Evolutionary conservation across 2,888 invertebrate genomes (phyloP).

Genomic region (Endomychus coccineus): DNA sequence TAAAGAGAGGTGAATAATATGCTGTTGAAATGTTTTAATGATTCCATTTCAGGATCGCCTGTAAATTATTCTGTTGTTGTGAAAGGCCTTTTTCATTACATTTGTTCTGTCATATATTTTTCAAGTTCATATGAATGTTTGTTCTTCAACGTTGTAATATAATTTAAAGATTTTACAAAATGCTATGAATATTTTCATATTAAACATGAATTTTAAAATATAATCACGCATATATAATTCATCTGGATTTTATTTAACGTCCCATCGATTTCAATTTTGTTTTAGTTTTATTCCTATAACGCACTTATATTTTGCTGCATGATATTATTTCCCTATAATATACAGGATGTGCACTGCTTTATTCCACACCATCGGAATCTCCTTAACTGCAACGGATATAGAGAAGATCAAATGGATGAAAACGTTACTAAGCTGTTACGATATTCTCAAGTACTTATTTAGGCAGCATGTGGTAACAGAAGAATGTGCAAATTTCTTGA

Average conservation of each 20-base stretch:
- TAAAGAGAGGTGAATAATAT: slow-evolving; percentile 42
- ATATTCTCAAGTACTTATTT: too few species aligned
- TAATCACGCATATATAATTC: slow-evolving; percentile 44
- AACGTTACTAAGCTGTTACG: too few species aligned
- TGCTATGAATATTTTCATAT: slow-evolving; percentile 45
- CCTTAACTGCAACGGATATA: too few species aligned
- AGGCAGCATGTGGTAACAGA: too few species aligned
- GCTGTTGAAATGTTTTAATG: slow-evolving; percentile 37
- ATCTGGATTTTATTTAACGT: slow-evolving; percentile 36
- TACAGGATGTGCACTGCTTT: too few species aligned
- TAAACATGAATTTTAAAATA: slow-evolving; percentile 43
- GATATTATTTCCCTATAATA: too few species aligned
- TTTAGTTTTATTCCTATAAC: slow-evolving; percentile 3
- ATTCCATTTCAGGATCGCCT: slow-evolving; percentile 38
- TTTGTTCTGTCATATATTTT: slow-evolving; percentile 35
- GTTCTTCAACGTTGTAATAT: slow-evolving; percentile 42
- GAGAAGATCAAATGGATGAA: too few species aligned
- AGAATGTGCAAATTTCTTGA: too few species aligned
- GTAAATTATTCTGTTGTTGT: slow-evolving; percentile 39
- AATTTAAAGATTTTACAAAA: slow-evolving; percentile 41
- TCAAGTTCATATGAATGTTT: slow-evolving; percentile 36
- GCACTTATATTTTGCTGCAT: background rate
- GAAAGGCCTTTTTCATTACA: slow-evolving; percentile 38
- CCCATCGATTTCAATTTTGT: slow-evolving; percentile 11
- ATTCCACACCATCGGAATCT: too few species aligned